Percentiles rank a stretch among this genome's conserved stretches.
Evolutionary conservation across 2,113 vertebrate species (phyloP).

Genomic region (Indri indri): DNA sequence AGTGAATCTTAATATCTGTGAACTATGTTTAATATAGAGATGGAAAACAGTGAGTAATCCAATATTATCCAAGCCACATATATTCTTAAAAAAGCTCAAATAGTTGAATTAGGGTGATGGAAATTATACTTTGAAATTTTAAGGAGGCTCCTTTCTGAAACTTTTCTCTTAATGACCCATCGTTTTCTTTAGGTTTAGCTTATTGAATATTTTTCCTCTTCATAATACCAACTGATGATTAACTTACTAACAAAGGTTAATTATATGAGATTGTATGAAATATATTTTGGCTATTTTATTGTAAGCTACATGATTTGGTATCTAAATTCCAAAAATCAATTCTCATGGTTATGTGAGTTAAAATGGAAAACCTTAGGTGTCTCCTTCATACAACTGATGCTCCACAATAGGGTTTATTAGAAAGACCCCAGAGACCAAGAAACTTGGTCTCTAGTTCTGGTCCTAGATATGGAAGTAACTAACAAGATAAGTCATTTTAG

Average conservation of each 20-base stretch:
- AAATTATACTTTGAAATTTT: conserved; percentile 55
- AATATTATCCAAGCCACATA: conserved; percentile 1
- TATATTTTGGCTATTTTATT: background rate
- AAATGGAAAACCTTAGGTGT: background rate
- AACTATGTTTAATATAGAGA: conserved; percentile 17
- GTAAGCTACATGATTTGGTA: conserved; percentile 42
- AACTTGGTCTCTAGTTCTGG: background rate
- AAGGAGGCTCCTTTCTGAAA: background rate
- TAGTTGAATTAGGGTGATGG: background rate
- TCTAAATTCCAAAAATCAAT: background rate
- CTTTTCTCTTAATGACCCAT: background rate
- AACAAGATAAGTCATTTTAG: background rate
- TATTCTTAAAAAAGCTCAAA: conserved; percentile 23
- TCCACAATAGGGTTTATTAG: background rate
- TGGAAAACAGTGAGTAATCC: conserved; percentile 19
- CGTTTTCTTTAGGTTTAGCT: conserved; percentile 42
- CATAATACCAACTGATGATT: conserved; percentile 16
- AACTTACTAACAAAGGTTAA: background rate
- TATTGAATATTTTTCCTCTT: conserved; percentile 29
- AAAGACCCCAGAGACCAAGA: background rate
- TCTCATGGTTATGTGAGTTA: background rate
- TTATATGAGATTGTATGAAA: conserved; percentile 4
- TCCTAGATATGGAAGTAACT: background rate
- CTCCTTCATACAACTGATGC: background rate
- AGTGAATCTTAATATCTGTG: conserved; percentile 49